Conservation (phyloP, 2,888 invertebrate genomes). For the Parnassius mnemosyne region DNA sequence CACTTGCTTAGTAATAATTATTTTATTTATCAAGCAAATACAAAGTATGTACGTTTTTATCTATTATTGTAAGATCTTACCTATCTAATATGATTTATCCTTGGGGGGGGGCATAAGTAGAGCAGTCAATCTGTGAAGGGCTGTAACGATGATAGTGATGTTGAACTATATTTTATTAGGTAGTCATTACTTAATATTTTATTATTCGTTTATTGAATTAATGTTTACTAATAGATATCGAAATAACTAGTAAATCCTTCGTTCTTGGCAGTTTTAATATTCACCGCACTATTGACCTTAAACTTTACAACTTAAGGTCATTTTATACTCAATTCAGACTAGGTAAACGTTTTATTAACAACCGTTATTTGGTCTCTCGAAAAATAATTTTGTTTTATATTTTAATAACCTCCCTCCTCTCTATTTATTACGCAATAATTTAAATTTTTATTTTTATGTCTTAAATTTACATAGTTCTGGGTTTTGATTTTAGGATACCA, state of each 20-base stretch:
- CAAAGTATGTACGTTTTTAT: too few species aligned
- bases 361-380: slow-evolving; percentile 63
- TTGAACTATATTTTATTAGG: too few species aligned
- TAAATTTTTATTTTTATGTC: background rate
- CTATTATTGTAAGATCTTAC: too few species aligned
- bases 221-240: too few species aligned
- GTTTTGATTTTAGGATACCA: too few species aligned
- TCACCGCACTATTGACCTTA: slow-evolving; percentile 74
- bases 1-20: slow-evolving; percentile 4
- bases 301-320: slow-evolving; percentile 74
- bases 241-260: slow-evolving; percentile 23
- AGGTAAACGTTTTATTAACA: slow-evolving; percentile 73
- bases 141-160: too few species aligned
- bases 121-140: too few species aligned
- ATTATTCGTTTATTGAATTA: too few species aligned
- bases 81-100: too few species aligned
- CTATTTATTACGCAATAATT: background rate
- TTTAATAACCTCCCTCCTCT: background rate
- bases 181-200: too few species aligned
- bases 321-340: slow-evolving; percentile 66
- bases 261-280: slow-evolving; percentile 67
- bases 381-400: slow-evolving; percentile 47
- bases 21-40: slow-evolving; percentile 9
- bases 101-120: too few species aligned
- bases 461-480: too few species aligned